Evolutionary conservation across 2,888 invertebrate species (phyloP), one percentile per base, ranked within the genome.

Genomic region (Heliconius cydno): DNA sequence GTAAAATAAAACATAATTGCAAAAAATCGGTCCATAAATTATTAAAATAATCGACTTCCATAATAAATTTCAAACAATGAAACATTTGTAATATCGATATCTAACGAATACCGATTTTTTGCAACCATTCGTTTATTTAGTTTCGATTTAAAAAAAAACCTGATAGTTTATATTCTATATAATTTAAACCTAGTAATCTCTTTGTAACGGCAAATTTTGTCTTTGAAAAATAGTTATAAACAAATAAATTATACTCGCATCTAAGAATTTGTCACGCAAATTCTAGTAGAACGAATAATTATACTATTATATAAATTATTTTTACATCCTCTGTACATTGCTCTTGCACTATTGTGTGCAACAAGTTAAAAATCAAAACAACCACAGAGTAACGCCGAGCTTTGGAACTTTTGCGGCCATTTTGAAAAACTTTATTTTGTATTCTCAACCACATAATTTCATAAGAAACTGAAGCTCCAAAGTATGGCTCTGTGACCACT

Each of bases 281-380:
- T 82, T 34, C 80, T 72, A 68, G 34, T 41, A 57, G 78, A 80
- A 70, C 65, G 57, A 78, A 78, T 70, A 82, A 83, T 84, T 84
- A 85, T 71, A 75, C 81, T 83, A 82, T 82, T 82, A 84, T 81
- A 84, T 85, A 84, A 86, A 83, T 85, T 84, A 84, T 84, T 84
- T 86, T 83, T 85, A 85, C 84, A 86, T 72, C 73, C 75, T 83
- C 84, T 85, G 85, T 85, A 85, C 85, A 84, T 79, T 78, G 71
- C 77, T 72, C 70, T 78, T 79, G 74, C 74, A 79, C 57, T 78
- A 60, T 78, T 81, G 70, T 79, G 81, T 79, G 80, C 70, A 81
- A 80, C 66, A 70, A 78, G 63, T 79, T 41, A 41, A 57, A 81
- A 78, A 78, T 57, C 25, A 63, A 60, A 72, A 66, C 25, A 34